A percentile compares a stretch with the other conserved stretches of the same genome.
These are phyloP conservation scores for Neoitamus cyanurus DNA, from an alignment of 2,888 invertebrate species.

Conservation along the genomic window DNA sequence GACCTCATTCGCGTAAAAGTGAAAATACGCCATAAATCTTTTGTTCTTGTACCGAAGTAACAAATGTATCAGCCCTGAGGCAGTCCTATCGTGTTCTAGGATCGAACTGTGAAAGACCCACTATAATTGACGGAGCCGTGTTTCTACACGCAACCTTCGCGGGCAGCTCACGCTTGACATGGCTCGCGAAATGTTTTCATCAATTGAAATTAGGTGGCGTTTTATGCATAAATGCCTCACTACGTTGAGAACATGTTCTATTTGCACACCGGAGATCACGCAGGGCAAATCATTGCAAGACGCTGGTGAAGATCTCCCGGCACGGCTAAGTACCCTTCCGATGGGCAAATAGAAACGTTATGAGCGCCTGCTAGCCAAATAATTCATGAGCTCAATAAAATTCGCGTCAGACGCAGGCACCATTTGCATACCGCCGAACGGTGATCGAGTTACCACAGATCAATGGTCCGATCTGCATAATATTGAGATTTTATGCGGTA, in stretches of 20 bases:
- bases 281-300: neutral
- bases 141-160: neutral
- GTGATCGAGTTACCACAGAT: slow-evolving; percentile 18
- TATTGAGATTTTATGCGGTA: neutral
- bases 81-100: neutral
- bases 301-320: neutral
- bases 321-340: neutral
- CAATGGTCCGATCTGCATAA: slow-evolving; percentile 10
- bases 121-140: slow-evolving; percentile 9
- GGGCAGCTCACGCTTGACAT: slow-evolving; percentile 7
- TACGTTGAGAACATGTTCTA: neutral
- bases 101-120: slow-evolving; percentile 14
- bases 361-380: neutral
- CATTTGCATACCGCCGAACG: neutral
- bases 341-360: neutral
- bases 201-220: slow-evolving; percentile 34
- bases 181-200: slow-evolving; percentile 9
- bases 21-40: slow-evolving; percentile 15
- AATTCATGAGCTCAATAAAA: slow-evolving; percentile 1
- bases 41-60: neutral
- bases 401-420: neutral
- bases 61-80: neutral
- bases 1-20: slow-evolving; percentile 16
- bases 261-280: slow-evolving; percentile 14
- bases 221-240: slow-evolving; percentile 11